These are phyloP conservation scores for Drosophila kepulauana DNA, from an alignment of 1,140 invertebrate species.

Conservation along the genomic window DNA sequence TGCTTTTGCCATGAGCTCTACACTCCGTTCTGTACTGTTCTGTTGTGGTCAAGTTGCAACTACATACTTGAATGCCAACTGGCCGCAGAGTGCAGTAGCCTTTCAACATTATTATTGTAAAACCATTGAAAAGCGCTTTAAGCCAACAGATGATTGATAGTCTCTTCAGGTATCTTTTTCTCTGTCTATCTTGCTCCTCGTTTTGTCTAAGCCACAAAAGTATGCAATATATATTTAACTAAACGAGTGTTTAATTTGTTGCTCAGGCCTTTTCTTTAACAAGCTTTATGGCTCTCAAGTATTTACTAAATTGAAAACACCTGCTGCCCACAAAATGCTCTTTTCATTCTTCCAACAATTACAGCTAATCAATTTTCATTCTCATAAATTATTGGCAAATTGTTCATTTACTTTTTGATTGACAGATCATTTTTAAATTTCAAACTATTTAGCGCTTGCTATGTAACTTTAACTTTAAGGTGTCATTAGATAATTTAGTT, in stretches of 20 bases:
- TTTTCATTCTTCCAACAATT: too few species aligned
- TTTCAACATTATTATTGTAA: conserved; percentile 8
- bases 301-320: background rate
- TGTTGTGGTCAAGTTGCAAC: conserved; percentile 49
- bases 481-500: too few species aligned
- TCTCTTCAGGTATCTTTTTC: background rate
- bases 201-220: conserved; percentile 16
- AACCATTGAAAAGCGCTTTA: conserved; percentile 41
- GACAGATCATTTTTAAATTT: background rate
- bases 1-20: conserved; percentile 35
- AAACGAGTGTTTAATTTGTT: conserved; percentile 20
- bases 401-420: background rate
- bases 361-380: background rate
- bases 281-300: background rate
- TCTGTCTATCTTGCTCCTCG: too few species aligned
- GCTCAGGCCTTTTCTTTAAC: conserved; percentile 11
- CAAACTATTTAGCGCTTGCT: too few species aligned
- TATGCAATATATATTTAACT: conserved; percentile 11
- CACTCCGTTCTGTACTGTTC: conserved; percentile 4
- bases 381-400: too few species aligned
- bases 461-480: too few species aligned
- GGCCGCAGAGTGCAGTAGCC: conserved; percentile 33
- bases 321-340: background rate
- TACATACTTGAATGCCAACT: conserved; percentile 33
- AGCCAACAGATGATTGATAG: conserved; percentile 31